A percentile compares a stretch with the other conserved stretches of the same genome.
Conservation (phyloP, 2,113 vertebrate genomes). For the Conger conger region DNA sequence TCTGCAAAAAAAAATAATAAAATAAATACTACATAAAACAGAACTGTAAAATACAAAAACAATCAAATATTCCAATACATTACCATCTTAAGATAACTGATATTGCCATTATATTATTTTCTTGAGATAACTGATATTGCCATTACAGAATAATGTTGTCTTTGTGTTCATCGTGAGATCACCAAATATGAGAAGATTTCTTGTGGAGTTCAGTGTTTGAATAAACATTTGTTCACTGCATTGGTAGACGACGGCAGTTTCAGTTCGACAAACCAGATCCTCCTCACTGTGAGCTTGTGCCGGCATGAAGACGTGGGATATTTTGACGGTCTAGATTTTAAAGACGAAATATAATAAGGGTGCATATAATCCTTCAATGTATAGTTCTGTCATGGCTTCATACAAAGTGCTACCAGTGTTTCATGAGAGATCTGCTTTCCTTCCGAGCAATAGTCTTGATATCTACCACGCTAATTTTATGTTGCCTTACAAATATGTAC, state of each 20-base stretch:
- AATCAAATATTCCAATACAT: neutral
- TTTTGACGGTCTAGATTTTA: slow-evolving; percentile 39
- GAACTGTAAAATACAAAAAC: slow-evolving; percentile 43
- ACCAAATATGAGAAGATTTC: neutral
- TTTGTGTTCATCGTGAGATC: neutral
- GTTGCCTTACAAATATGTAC: slow-evolving; percentile 57
- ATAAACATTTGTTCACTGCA: neutral
- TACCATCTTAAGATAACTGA: neutral
- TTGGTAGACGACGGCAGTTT: neutral
- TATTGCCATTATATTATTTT: neutral
- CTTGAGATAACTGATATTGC: slow-evolving; percentile 4
- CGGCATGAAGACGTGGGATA: slow-evolving; percentile 22
- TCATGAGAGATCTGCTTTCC: slow-evolving; percentile 40
- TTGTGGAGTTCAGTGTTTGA: neutral
- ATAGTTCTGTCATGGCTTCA: slow-evolving; percentile 32
- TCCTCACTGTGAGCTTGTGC: slow-evolving; percentile 43
- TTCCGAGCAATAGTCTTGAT: slow-evolving; percentile 45
- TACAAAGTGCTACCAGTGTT: slow-evolving; percentile 38
- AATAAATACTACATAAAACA: slow-evolving; percentile 17
- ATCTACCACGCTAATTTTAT: slow-evolving; percentile 47
- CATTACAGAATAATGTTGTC: neutral
- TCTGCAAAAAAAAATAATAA: slow-evolving; percentile 8
- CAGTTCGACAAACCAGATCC: neutral
- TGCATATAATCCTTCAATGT: slow-evolving; percentile 38
- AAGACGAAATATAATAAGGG: slow-evolving; percentile 32